Evolutionary conservation across 2,888 invertebrate genomes (phyloP).

Genomic region (Caenorhabditis doughertyi): DNA sequence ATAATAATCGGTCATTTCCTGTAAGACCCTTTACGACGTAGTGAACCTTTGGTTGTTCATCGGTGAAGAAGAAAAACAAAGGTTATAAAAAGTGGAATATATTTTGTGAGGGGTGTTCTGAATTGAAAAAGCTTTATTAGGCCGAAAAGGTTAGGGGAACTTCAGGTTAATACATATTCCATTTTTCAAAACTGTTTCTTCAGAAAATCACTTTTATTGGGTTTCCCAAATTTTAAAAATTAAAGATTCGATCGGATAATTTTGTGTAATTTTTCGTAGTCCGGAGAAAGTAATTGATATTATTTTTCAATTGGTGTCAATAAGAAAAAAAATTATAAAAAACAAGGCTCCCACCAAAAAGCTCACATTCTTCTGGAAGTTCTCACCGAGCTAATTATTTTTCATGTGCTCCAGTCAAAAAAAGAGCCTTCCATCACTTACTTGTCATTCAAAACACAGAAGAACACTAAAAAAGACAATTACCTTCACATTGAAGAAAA

Average conservation of each 20-base stretch:
- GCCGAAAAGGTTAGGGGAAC: too few species aligned
- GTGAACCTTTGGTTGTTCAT: slow-evolving; percentile 2
- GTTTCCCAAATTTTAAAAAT: too few species aligned
- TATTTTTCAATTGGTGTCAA: too few species aligned
- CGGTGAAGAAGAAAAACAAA: background rate
- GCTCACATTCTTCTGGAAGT: background rate
- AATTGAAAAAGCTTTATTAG: too few species aligned
- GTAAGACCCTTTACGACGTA: slow-evolving; percentile 31
- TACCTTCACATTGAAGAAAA: slow-evolving; percentile 18
- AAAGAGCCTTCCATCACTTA: background rate
- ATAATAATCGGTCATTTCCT: slow-evolving; percentile 56
- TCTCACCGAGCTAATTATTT: slow-evolving; percentile 25
- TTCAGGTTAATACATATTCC: too few species aligned
- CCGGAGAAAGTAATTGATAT: too few species aligned
- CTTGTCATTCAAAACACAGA: background rate
- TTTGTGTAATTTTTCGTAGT: too few species aligned
- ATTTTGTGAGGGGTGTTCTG: too few species aligned
- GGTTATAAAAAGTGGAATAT: background rate
- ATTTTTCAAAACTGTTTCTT: too few species aligned
- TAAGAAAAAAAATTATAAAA: background rate
- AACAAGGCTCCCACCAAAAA: background rate
- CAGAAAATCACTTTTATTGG: too few species aligned
- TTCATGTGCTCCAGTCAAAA: background rate
- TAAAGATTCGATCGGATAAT: too few species aligned
- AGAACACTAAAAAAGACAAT: background rate